Evolutionary conservation across 2,113 vertebrate genomes (phyloP).

Genomic region (Xerus inauris): DNA sequence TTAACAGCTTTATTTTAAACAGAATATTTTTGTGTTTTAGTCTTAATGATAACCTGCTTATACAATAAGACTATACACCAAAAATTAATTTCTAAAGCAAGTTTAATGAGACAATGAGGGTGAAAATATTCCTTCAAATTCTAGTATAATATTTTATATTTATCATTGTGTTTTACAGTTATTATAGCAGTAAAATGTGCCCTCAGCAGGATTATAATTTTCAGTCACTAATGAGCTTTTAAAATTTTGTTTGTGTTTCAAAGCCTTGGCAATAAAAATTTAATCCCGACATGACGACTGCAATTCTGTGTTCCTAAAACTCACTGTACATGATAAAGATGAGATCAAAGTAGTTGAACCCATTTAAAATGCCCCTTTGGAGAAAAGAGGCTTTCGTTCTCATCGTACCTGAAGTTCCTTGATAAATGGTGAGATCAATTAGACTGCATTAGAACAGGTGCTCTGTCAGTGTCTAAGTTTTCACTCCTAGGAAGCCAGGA

Average conservation of each 20-base stretch:
- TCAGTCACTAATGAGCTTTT: conserved; percentile 65
- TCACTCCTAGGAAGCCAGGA: not conserved
- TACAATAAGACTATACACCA: not conserved
- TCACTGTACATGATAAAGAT: not conserved
- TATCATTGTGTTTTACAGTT: conserved; percentile 54
- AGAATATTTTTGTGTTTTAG: conserved; percentile 15
- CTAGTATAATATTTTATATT: conserved; percentile 35
- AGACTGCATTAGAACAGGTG: not conserved
- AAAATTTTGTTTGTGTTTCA: conserved; percentile 56
- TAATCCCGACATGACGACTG: conserved; percentile 49
- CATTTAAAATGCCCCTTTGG: not conserved
- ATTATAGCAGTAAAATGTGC: conserved; percentile 43
- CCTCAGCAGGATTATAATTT: conserved; percentile 50
- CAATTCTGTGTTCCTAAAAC: conserved; percentile 37
- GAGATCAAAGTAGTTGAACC: conserved; percentile 39
- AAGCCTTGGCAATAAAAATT: conserved; percentile 60
- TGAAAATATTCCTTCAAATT: conserved; percentile 54
- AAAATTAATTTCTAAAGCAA: conserved; percentile 39
- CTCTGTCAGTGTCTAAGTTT: not conserved
- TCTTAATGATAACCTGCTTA: conserved; percentile 45
- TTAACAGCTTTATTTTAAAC: conserved; percentile 35
- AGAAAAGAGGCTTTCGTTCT: not conserved
- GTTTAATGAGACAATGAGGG: not conserved
- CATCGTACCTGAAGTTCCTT: not conserved
- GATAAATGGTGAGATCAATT: not conserved